These are phyloP conservation scores for Toxostoma redivivum DNA, from an alignment of 2,113 vertebrate species.

Conservation along the genomic window DNA sequence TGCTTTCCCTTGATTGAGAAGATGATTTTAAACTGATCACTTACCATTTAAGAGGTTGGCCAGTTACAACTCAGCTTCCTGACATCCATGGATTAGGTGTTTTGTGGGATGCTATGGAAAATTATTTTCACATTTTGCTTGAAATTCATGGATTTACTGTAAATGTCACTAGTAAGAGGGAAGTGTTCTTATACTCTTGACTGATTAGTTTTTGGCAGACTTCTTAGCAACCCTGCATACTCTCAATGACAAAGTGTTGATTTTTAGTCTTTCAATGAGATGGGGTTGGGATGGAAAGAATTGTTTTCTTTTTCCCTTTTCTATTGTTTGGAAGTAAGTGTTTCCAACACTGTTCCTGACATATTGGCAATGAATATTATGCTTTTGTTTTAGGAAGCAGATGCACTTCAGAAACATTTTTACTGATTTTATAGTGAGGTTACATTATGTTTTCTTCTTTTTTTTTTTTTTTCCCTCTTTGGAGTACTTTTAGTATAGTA, in stretches of 20 bases:
- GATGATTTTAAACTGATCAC: background rate
- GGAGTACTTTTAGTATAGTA: background rate
- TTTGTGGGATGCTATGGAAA: background rate
- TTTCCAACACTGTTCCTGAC: background rate
- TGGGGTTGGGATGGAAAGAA: background rate
- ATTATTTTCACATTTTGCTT: background rate
- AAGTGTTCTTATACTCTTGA: background rate
- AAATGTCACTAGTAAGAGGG: background rate
- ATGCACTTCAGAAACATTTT: background rate
- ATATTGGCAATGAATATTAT: background rate
- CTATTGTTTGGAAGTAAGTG: background rate
- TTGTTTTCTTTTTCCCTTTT: background rate
- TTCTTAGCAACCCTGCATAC: background rate
- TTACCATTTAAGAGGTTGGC: background rate
- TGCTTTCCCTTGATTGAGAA: background rate
- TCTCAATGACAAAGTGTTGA: background rate
- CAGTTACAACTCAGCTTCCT: background rate
- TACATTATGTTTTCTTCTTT: background rate
- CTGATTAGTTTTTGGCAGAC: background rate
- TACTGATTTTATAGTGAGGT: background rate
- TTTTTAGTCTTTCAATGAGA: background rate
- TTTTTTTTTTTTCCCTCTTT: background rate
- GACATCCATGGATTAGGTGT: background rate
- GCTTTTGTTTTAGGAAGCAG: background rate
- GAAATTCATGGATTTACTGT: background rate